These are phyloP conservation scores for Calcarius lapponicus DNA, from an alignment of 2,797 vertebrate genomes.

Conservation along the genomic window DNA sequence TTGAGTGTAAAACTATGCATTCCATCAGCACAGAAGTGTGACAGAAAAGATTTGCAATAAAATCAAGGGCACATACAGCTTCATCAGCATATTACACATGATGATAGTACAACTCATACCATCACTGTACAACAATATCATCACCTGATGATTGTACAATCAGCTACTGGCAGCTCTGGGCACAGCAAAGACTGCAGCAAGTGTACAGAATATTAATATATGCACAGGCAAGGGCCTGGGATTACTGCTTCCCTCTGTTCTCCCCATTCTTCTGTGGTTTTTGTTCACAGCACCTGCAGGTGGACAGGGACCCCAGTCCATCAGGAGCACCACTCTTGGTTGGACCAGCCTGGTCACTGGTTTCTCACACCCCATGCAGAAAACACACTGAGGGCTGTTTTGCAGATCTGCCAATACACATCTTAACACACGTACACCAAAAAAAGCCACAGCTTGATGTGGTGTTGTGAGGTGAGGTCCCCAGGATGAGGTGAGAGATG, in stretches of 20 bases:
- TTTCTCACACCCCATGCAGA: background rate
- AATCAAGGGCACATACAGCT: background rate
- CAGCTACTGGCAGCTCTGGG: background rate
- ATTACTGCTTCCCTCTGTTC: background rate
- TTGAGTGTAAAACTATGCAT: background rate
- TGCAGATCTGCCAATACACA: background rate
- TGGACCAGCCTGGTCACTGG: background rate
- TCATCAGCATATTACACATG: background rate
- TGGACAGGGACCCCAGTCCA: background rate
- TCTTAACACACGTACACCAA: background rate
- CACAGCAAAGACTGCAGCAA: background rate
- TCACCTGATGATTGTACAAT: background rate
- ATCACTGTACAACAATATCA: too few relatives aligned
- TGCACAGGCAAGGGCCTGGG: background rate
- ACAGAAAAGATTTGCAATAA: background rate
- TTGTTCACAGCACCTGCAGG: background rate
- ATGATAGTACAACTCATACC: too few relatives aligned
- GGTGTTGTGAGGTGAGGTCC: too few relatives aligned
- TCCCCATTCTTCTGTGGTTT: background rate
- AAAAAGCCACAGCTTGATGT: too few relatives aligned
- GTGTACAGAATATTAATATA: background rate
- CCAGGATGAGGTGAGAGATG: too few relatives aligned
- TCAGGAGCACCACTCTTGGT: background rate
- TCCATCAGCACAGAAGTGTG: background rate
- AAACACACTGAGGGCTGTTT: background rate